Evolutionary conservation across 1,140 invertebrate species (phyloP).

Genomic region (Aporrectodea caliginosa): DNA sequence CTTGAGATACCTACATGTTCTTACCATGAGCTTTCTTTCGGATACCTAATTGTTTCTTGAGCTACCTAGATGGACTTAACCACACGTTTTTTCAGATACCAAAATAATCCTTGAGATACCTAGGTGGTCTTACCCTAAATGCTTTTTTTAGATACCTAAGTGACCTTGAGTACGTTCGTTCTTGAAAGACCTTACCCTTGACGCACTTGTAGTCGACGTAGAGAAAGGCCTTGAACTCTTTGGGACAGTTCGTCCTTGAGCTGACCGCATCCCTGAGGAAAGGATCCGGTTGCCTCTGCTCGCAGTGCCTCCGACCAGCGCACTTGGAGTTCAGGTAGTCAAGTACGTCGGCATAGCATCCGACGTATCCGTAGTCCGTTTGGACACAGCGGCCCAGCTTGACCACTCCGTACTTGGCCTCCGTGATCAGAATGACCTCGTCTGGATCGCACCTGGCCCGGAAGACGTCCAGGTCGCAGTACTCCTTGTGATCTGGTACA

Average conservation of each 20-base stretch:
- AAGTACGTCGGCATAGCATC: constrained; percentile 27
- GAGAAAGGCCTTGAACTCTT: constrained; percentile 32
- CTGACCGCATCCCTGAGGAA: not conserved
- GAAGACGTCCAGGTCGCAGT: constrained; percentile 10
- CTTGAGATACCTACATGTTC: too few relatives aligned
- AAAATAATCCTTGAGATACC: too few relatives aligned
- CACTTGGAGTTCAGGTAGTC: constrained; percentile 28
- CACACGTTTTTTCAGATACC: too few relatives aligned
- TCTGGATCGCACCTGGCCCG: not conserved
- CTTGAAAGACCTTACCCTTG: too few relatives aligned
- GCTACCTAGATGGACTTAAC: too few relatives aligned
- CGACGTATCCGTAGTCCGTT: constrained; percentile 14
- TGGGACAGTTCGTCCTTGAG: constrained; percentile 7
- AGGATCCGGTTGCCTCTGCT: constrained; percentile 11
- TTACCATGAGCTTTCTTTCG: too few relatives aligned
- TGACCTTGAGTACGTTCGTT: too few relatives aligned
- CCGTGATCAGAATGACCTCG: constrained; percentile 1
- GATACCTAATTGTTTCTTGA: too few relatives aligned
- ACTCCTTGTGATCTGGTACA: constrained; percentile 12
- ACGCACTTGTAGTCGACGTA: constrained; percentile 28
- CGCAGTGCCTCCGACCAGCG: constrained; percentile 19
- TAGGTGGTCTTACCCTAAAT: too few relatives aligned
- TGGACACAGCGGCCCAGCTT: not conserved
- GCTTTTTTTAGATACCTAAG: too few relatives aligned
- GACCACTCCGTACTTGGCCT: constrained; percentile 12